Percentiles rank a stretch among this genome's conserved stretches.
Conservation (phyloP, 1,140 invertebrate genomes). For the Diabrotica virgifera region DNA sequence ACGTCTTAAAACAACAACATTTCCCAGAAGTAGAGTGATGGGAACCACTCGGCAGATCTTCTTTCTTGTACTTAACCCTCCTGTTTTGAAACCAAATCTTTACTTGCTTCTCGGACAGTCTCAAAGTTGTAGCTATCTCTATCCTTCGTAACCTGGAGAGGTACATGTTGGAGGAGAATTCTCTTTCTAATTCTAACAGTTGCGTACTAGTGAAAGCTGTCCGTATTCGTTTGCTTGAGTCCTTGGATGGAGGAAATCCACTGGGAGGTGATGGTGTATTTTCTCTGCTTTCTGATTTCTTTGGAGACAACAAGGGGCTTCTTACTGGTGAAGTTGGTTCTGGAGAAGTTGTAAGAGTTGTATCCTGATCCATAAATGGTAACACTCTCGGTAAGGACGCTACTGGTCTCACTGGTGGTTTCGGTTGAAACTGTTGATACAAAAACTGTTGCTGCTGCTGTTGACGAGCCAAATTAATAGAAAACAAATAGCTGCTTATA, state of each 20-base stretch:
- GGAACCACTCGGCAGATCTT: slow-evolving; percentile 52
- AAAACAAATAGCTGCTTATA: slow-evolving; percentile 60
- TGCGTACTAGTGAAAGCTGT: slow-evolving; percentile 94
- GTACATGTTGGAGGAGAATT: slow-evolving; percentile 89
- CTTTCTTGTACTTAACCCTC: slow-evolving; percentile 89
- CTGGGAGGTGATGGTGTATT: slow-evolving; percentile 57
- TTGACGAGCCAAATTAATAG: slow-evolving; percentile 55
- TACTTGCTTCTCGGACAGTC: slow-evolving; percentile 90
- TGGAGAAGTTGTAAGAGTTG: slow-evolving; percentile 15
- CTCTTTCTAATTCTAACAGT: slow-evolving; percentile 85
- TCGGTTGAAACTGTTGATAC: slow-evolving; percentile 41
- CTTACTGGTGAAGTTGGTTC: slow-evolving; percentile 44
- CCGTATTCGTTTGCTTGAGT: slow-evolving; percentile 74
- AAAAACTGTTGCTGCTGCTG: slow-evolving; percentile 52
- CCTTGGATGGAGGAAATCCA: slow-evolving; percentile 50
- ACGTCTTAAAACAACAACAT: slow-evolving; percentile 40
- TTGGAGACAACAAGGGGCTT: slow-evolving; percentile 26
- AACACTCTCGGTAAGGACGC: slow-evolving; percentile 32
- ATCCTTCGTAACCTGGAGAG: slow-evolving; percentile 84
- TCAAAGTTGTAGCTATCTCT: slow-evolving; percentile 85
- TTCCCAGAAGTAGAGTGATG: slow-evolving; percentile 20
- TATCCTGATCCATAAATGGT: slow-evolving; percentile 20
- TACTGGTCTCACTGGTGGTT: slow-evolving; percentile 38
- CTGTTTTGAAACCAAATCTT: slow-evolving; percentile 95
- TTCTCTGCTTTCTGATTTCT: slow-evolving; percentile 49